Percentiles rank a stretch among this genome's conserved stretches.
These are phyloP conservation scores for Eulemur rufifrons DNA, from an alignment of 2,113 vertebrate genomes.

Conservation along the genomic window DNA sequence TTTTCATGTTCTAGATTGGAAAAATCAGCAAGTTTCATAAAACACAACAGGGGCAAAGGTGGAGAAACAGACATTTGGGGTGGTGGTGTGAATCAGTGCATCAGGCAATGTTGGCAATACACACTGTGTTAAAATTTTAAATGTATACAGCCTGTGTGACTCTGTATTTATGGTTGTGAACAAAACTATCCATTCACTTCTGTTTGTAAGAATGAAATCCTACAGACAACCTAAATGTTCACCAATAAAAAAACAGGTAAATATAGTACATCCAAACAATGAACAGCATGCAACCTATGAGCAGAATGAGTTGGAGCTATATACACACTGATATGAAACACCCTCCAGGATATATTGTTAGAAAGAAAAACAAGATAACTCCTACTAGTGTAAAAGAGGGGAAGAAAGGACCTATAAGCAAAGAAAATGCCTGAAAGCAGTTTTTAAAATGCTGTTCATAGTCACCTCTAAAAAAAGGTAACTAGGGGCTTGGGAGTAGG, in stretches of 20 bases:
- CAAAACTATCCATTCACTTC: background rate
- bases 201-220: slow-evolving; percentile 12
- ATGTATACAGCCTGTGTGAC: background rate
- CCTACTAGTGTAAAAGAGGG: background rate
- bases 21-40: slow-evolving; percentile 20
- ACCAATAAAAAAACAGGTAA: background rate
- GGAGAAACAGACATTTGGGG: background rate
- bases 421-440: background rate
- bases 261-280: background rate
- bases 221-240: background rate
- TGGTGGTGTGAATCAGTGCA: background rate
- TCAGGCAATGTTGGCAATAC: background rate
- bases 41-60: background rate
- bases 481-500: background rate
- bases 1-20: background rate
- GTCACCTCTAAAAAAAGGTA: background rate
- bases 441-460: background rate
- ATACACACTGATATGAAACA: background rate
- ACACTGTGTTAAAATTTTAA: background rate
- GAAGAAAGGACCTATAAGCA: background rate
- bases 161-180: background rate
- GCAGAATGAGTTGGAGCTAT: background rate
- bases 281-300: background rate
- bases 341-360: background rate
- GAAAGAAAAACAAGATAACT: background rate